Evolutionary conservation across 2,113 vertebrate genomes (phyloP).

Genomic region (Mormoops blainvillei): DNA sequence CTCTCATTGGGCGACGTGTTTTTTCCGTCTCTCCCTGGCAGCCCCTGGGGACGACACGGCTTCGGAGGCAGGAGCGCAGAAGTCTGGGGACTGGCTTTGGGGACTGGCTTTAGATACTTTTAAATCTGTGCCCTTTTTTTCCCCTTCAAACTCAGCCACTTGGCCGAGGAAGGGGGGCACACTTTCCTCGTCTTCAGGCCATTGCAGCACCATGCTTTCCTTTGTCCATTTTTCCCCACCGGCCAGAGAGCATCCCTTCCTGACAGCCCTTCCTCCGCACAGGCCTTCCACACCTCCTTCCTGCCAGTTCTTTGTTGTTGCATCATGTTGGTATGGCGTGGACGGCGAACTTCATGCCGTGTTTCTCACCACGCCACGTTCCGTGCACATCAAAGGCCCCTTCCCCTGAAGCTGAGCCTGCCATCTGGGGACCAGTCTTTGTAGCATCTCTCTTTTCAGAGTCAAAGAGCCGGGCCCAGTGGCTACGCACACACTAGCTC

Average conservation of each 20-base stretch:
- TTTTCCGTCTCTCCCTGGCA: neutral
- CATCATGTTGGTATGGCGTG: neutral
- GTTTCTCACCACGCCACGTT: neutral
- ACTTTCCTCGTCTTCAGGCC: neutral
- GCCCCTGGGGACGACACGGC: accelerated
- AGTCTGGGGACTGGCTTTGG: neutral
- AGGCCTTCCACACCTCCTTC: neutral
- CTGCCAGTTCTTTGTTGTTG: neutral
- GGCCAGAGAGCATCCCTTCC: neutral
- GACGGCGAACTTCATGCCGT: neutral
- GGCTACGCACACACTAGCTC: neutral
- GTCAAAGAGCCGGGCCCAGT: neutral
- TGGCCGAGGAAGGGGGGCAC: neutral
- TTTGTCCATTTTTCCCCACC: neutral
- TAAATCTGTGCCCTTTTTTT: neutral
- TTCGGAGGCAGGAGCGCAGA: neutral
- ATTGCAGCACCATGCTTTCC: neutral
- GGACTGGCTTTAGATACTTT: neutral
- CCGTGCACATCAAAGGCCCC: conserved; percentile 11
- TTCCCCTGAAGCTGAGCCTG: neutral
- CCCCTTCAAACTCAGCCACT: neutral
- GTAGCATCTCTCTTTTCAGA: neutral
- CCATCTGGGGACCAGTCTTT: neutral
- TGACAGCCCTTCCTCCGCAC: neutral
- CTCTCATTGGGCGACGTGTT: neutral